Evolutionary conservation across 1,140 invertebrate species (phyloP).

Genomic region (Micrasema minimum): DNA sequence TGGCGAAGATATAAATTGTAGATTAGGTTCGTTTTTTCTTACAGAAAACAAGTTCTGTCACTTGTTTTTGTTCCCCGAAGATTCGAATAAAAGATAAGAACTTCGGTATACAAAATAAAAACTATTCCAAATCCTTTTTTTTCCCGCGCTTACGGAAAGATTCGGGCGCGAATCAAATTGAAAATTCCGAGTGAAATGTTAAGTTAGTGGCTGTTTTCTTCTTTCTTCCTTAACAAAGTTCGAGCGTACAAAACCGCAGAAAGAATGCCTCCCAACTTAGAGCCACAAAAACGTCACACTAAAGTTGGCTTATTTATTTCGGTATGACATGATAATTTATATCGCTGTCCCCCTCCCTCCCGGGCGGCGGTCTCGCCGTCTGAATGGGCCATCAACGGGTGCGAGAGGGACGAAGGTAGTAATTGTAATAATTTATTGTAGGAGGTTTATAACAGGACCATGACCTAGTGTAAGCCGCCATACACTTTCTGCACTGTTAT

Average conservation of each 20-base stretch:
- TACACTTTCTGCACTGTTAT: conserved; percentile 45
- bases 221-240: conserved; percentile 20
- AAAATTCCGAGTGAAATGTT: too few species aligned
- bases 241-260: conserved; percentile 46
- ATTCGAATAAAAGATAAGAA: conserved; percentile 10
- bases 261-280: conserved; percentile 38
- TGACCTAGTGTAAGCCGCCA: conserved; percentile 50
- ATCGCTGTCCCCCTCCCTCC: conserved; percentile 45
- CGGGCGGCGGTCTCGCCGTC: conserved; percentile 23
- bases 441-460: conserved; percentile 50
- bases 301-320: conserved; percentile 51
- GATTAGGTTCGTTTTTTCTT: not conserved
- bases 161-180: too few species aligned
- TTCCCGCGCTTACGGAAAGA: too few species aligned
- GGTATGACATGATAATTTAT: conserved; percentile 54
- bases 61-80: conserved; percentile 1
- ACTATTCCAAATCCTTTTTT: too few species aligned
- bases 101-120: not conserved
- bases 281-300: conserved; percentile 51
- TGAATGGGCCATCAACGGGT: conserved; percentile 19
- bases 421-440: conserved; percentile 54
- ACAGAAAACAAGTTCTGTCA: conserved; percentile 13
- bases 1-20: conserved; percentile 12
- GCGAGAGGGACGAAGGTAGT: conserved; percentile 46
- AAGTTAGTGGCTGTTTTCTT: not conserved